Evolutionary conservation across 2,888 invertebrate genomes (phyloP).

Genomic region (Hybos culiciformis): DNA sequence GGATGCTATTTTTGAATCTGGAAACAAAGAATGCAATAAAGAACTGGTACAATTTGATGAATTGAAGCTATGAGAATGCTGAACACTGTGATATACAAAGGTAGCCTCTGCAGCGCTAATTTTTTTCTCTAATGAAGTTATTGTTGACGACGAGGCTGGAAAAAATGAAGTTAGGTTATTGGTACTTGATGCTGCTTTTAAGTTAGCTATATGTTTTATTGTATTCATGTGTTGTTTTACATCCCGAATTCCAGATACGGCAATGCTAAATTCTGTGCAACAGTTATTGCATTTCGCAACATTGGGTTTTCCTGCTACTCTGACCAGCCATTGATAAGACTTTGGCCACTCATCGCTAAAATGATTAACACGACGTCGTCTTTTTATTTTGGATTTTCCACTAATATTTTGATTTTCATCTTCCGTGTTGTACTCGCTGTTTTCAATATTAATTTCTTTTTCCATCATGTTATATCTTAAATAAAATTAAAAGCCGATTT

Average conservation of each 20-base stretch:
- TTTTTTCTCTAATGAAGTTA: not conserved
- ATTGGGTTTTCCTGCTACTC: not conserved
- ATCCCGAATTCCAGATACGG: too few species aligned
- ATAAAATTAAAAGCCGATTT: conserved; percentile 1
- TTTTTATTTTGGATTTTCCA: not conserved
- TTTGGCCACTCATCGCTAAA: conserved; percentile 1
- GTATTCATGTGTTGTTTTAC: too few species aligned
- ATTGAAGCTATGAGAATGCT: not conserved
- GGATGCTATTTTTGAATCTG: conserved; percentile 4
- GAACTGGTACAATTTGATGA: conserved; percentile 2
- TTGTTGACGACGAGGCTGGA: not conserved
- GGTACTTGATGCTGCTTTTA: not conserved
- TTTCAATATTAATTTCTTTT: not conserved
- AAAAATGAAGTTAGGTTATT: not conserved
- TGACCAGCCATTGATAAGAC: conserved; percentile 1
- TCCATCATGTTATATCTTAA: not conserved
- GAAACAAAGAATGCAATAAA: conserved; percentile 1
- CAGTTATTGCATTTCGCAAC: too few species aligned
- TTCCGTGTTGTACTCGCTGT: not conserved
- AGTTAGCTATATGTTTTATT: not conserved
- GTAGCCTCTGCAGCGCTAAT: conserved; percentile 4
- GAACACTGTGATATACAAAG: not conserved
- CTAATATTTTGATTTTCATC: not conserved
- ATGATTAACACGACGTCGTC: not conserved
- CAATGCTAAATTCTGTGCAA: too few species aligned